These are phyloP conservation scores for Perdita meconis DNA, from an alignment of 2,888 invertebrate species.

Conservation along the genomic window DNA sequence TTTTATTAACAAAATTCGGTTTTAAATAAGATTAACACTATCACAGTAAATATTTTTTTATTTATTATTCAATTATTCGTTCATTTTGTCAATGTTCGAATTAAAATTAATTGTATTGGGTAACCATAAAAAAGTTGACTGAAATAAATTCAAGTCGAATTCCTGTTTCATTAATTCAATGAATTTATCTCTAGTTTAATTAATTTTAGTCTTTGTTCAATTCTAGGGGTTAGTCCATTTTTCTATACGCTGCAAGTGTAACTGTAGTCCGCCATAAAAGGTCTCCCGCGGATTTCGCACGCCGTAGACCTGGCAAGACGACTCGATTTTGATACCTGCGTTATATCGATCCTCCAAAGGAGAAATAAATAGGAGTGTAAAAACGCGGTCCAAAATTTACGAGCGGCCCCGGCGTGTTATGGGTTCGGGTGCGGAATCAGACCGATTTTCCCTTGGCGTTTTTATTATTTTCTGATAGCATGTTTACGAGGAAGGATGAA, in stretches of 20 bases:
- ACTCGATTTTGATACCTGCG: constrained; percentile 54
- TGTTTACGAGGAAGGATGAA: constrained; percentile 75
- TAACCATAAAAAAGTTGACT: too few relatives aligned
- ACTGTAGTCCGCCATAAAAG: constrained; percentile 15
- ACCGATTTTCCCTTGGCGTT: constrained; percentile 72
- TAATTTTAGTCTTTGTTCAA: background rate
- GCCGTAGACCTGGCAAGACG: constrained; percentile 27
- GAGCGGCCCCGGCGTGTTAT: constrained; percentile 69
- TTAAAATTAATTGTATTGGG: too few relatives aligned
- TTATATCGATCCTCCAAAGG: constrained; percentile 64
- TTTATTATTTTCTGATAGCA: constrained; percentile 80
- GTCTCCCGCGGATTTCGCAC: constrained; percentile 13
- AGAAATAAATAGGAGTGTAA: constrained; percentile 71
- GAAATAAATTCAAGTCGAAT: too few relatives aligned
- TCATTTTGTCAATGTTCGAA: too few relatives aligned
- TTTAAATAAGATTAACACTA: too few relatives aligned
- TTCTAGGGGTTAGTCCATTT: background rate
- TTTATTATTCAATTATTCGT: too few relatives aligned
- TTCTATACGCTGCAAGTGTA: background rate
- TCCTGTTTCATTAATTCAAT: too few relatives aligned
- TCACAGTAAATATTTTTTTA: too few relatives aligned
- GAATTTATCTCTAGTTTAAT: background rate
- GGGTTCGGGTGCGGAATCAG: constrained; percentile 61
- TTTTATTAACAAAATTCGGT: too few relatives aligned
- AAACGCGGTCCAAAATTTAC: constrained; percentile 74